Evolutionary conservation across 2,797 vertebrate genomes (phyloP), one percentile per base, ranked within the genome.

Genomic region (Megaceryle alcyon): DNA sequence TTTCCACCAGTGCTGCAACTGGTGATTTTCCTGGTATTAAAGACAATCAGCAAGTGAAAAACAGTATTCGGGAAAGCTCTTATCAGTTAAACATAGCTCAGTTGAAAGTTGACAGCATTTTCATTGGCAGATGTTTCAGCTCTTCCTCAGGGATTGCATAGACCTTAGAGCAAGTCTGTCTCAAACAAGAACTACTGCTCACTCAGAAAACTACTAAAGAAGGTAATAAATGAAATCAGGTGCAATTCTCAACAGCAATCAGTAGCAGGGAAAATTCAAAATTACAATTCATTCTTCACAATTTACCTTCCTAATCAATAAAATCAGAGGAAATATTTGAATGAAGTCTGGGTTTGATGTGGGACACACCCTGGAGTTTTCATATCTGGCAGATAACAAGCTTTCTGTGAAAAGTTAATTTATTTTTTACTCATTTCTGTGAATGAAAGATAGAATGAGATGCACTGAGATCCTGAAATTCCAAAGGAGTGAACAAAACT

Each of bases 71-170:
- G 15, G 14, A 83, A 94, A 88, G 12, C 7, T 49, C 49, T 51
- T 21, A 18, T 54, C 77, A 71, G 19, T 56, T 49, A 39, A 56
- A 57, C 53, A 88, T 81, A 35, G 31, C n/a, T 89, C 65, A 82
- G 44, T 12, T 64, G 64, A 92, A 83, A 88, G 84, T 60, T 61
- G 28, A 60, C 23, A 60, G 23, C 39, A 68, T 90, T 96, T 95
- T 87, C 51, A 35, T 10, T 88, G 77, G 82, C 79, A 94, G 79
- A 18, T 78, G 11, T 43, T 91, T 88, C 86, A 90, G 6, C 29
- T 8, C 90, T 95, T 91, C 80, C 66, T 39, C 44, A 37, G 29
- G 51, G 60, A 82, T 86, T 96, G 95, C 94, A 93, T 94, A 72
- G 48, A 75, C 48, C 25, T 44, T 54, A 60, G 21, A 28, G 57